Conservation (phyloP, 2,888 invertebrate genomes). For the Pecten maximus region DNA sequence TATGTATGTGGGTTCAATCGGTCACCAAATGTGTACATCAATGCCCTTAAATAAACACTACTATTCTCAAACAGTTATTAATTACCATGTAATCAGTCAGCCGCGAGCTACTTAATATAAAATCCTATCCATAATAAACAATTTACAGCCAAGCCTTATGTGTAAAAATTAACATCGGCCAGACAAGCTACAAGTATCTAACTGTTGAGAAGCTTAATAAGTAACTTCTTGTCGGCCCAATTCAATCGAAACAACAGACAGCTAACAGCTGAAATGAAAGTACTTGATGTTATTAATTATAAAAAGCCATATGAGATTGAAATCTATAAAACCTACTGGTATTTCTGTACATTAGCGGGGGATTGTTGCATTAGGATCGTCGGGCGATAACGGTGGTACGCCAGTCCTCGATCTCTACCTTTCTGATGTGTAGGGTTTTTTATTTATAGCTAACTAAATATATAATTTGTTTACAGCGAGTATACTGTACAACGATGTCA, state of each 20-base stretch:
- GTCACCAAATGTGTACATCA: neutral
- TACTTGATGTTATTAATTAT: neutral
- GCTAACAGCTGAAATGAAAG: neutral
- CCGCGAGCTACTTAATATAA: neutral
- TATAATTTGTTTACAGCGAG: neutral
- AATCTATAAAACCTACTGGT: constrained; percentile 15
- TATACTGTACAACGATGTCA: neutral
- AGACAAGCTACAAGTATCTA: neutral
- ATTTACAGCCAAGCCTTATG: no score
- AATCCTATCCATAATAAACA: no score
- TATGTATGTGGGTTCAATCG: neutral
- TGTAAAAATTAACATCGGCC: neutral
- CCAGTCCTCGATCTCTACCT: neutral
- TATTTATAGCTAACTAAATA: neutral
- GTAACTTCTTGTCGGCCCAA: neutral
- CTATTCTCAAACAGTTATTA: neutral
- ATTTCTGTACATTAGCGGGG: neutral
- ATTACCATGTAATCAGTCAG: neutral
- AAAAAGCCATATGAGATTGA: neutral
- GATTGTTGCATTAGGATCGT: neutral
- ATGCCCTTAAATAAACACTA: neutral
- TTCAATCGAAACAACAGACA: neutral
- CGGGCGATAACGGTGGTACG: neutral
- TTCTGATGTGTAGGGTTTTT: neutral
- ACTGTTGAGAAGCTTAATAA: neutral